Evolutionary conservation across 2,113 vertebrate species (phyloP), one percentile per base, ranked within the genome.

Genomic region (Crotalus tigris): DNA sequence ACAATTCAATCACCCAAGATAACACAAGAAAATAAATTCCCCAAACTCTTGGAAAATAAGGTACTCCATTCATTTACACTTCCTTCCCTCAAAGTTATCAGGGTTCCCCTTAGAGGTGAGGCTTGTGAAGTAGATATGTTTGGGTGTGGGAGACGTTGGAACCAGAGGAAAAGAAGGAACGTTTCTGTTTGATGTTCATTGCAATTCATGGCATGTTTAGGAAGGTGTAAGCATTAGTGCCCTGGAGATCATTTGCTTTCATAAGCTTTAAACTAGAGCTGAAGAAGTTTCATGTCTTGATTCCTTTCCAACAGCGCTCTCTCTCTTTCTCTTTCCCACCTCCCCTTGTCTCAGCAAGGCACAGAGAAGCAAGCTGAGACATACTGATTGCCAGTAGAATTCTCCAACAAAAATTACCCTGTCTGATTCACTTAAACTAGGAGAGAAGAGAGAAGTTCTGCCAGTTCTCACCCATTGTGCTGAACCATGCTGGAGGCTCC

Each of bases 181-280:
- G 53, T 88, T 95, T 94, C 51, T 58, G 92, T 46, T 96, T 96
- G 96, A 54, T 93, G 95, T 97, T 97, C 13, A 58, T 95, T 97
- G 94, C 95, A 95, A 97, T 97, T 96, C 24, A 0, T 94, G 97
- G 94, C 93, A 58, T 97, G 97, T 96, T 98, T 97, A 97, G 95
- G 54, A 94, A 96, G 96, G 97, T 97, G 96, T 96, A 97, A 96
- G 94, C 95, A 97, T 97, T 96, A 97, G 94, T 96, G 94, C 94
- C 95, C 96, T 97, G 94, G 97, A 98, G 97, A 97, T 97, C 94
- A 96, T 97, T 97, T 97, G 94, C 97, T 97, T 98, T 97, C 97
- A 96, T 97, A 97, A 96, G 96, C 95, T 97, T 97, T 98, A 96
- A 97, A 96, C 95, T 94, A 93, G 93, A 96, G 94, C 85, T 96